These are phyloP conservation scores for Ataeniobius toweri DNA, from an alignment of 2,797 vertebrate genomes.

Conservation along the genomic window DNA sequence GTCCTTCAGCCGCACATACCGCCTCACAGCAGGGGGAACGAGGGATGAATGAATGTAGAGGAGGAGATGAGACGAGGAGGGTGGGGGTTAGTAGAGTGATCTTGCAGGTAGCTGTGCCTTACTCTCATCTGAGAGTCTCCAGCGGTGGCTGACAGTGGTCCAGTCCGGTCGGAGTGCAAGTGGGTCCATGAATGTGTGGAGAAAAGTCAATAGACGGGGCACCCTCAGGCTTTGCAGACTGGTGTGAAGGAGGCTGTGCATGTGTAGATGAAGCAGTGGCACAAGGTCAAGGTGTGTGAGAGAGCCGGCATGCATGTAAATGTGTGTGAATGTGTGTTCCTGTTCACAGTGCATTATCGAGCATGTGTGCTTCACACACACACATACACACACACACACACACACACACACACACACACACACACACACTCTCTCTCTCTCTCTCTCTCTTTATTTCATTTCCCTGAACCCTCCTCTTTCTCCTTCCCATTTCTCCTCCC, in stretches of 20 bases:
- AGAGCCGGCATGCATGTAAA: conserved; percentile 21
- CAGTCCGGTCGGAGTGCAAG: conserved; percentile 31
- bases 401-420: background rate
- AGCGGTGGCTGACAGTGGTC: conserved; percentile 60
- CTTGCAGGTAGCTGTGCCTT: conserved; percentile 57
- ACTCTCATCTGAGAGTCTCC: conserved; percentile 51
- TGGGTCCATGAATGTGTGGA: conserved; percentile 6
- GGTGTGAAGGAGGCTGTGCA: conserved; percentile 32
- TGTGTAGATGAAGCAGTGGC: conserved; percentile 28
- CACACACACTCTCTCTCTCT: background rate
- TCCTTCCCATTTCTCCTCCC: conserved; percentile 58
- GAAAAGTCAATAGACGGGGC: conserved; percentile 18
- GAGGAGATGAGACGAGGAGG: conserved; percentile 30
- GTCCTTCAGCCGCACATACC: conserved; percentile 78
- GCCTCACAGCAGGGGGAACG: conserved; percentile 60
- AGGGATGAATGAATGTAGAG: conserved; percentile 70
- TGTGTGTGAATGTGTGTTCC: conserved; percentile 34
- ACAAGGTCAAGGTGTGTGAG: conserved; percentile 48
- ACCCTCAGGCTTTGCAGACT: conserved; percentile 39
- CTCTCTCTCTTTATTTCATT: conserved; percentile 51
- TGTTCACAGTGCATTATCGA: conserved; percentile 74
- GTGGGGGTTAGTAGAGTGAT: conserved; percentile 14
- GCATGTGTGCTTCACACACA: conserved; percentile 64
- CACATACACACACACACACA: background rate
- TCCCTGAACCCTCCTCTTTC: conserved; percentile 68